phyloP scores from a whole-genome alignment of 2,888 invertebrate genomes.

The Amblyteles armatorius region DNA sequence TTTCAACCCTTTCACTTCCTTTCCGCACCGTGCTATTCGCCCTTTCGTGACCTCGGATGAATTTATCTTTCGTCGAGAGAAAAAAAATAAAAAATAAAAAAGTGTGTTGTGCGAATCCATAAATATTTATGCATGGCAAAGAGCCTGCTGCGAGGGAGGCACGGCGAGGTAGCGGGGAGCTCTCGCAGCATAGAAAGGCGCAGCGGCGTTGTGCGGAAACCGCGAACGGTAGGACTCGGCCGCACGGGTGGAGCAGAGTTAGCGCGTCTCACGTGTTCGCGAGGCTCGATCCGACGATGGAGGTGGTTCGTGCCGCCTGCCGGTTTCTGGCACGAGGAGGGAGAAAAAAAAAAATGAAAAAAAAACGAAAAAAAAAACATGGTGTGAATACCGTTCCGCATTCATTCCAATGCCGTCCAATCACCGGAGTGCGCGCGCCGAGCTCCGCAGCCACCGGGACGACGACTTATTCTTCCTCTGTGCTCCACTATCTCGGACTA shows the following conservation, averaged over 20 bases:
- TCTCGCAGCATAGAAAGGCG: not conserved
- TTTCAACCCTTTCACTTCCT: not conserved
- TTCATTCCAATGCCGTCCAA: conserved; percentile 77
- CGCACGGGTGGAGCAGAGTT: not conserved
- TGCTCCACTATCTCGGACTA: conserved; percentile 31
- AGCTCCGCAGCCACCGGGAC: conserved; percentile 13
- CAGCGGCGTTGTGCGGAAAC: conserved; percentile 5
- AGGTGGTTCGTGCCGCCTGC: conserved; percentile 41
- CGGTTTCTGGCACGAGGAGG: conserved; percentile 45
- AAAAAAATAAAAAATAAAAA: not conserved
- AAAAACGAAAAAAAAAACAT: conserved; percentile 71
- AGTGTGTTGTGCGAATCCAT: not conserved
- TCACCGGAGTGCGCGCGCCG: conserved; percentile 53
- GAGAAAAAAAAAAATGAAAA: conserved; percentile 68
- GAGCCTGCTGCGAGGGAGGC: not conserved
- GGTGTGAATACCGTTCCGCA: conserved; percentile 74
- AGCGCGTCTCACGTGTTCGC: conserved; percentile 31
- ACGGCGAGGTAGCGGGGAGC: not conserved
- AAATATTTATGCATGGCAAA: conserved; percentile 8
- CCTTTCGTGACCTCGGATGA: not conserved
- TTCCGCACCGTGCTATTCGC: not conserved
- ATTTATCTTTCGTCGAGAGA: not conserved
- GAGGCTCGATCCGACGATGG: conserved; percentile 32
- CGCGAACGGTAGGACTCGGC: conserved; percentile 9
- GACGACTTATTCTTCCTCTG: conserved; percentile 36